Evolutionary conservation across 2,888 invertebrate species (phyloP), one percentile per base, ranked within the genome.

Genomic region (Ophion ellenae): DNA sequence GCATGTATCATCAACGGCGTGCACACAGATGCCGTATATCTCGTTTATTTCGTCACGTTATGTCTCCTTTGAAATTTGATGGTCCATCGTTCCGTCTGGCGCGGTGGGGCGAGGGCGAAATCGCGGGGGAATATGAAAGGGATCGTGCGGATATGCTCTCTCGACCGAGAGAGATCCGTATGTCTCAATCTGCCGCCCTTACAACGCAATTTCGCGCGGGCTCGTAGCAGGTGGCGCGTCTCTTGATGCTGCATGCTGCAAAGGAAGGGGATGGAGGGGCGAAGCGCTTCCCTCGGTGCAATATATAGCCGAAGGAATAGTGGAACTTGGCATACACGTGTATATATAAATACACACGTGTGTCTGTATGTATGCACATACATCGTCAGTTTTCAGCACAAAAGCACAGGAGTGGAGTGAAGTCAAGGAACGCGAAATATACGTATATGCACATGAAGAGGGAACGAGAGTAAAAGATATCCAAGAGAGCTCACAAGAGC

Each of bases 101-200:
- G 24, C 14, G 40, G 20, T 10, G 20, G 64, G 40, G 66, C 45
- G 79, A 45, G 69, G 11, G 74, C 36, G 71, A 80, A 70, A 24
- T 59, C 28, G 67, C n/a, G 85, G 57, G 47, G 64, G 64, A 77
- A 73, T 77, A 83, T 66, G 81, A 86, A 83, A 86, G 80, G 83
- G 73, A 80, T 79, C 81, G 78, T 82, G 79, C 69, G 76, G 53
- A 59, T 20, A 74, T 67, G 74, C 67, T 74, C 67, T 67, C 70
- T 67, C 66, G 79, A 66, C 64, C 78, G 79, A 79, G 79, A 82
- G 75, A 82, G 79, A 85, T 85, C 83, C 85, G 83, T 83, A 86
- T 86, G 83, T 86, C 86, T 86, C 86, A 86, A 86, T 86, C 83
- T 86, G 83, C 83, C 86, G 86, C 83, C 83, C 86, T 86, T 83